Conservation (phyloP, 2,888 invertebrate species). For the Lutraria lutraria region DNA sequence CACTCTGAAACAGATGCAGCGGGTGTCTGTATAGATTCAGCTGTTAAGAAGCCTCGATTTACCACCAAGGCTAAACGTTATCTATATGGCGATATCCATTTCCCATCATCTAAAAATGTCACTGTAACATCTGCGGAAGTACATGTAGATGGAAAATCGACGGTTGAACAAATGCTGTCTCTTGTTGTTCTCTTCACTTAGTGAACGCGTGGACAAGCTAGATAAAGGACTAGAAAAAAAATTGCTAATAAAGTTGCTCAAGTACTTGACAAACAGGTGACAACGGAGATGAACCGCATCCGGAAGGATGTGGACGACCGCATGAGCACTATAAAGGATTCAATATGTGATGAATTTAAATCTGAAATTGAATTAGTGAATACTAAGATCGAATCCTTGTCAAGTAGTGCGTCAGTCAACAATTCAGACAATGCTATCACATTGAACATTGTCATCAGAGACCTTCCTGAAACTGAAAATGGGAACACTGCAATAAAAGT, state of each 20-base stretch:
- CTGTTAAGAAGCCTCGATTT: no score
- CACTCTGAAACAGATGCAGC: no score
- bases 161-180: constrained; percentile 21
- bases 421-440: constrained; percentile 18
- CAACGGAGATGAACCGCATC: constrained; percentile 28
- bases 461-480: constrained; percentile 28
- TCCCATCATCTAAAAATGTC: background rate
- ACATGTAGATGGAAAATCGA: constrained; percentile 13
- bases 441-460: no score
- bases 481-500: constrained; percentile 20
- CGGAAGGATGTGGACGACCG: constrained; percentile 27
- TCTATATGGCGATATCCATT: no score
- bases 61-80: no score
- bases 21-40: no score
- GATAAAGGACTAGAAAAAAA: constrained; percentile 32
- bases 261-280: constrained; percentile 34
- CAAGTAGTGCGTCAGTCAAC: background rate
- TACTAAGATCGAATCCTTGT: constrained; percentile 11
- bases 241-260: constrained; percentile 34
- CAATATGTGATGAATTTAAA: constrained; percentile 34
- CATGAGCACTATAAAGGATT: constrained; percentile 23
- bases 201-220: constrained; percentile 35
- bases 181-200: no score
- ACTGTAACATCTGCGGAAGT: background rate
- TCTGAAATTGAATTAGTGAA: constrained; percentile 33